A percentile compares a stretch with the other conserved stretches of the same genome.
Conservation (phyloP, 2,888 invertebrate species). For the Phengaris arion region DNA sequence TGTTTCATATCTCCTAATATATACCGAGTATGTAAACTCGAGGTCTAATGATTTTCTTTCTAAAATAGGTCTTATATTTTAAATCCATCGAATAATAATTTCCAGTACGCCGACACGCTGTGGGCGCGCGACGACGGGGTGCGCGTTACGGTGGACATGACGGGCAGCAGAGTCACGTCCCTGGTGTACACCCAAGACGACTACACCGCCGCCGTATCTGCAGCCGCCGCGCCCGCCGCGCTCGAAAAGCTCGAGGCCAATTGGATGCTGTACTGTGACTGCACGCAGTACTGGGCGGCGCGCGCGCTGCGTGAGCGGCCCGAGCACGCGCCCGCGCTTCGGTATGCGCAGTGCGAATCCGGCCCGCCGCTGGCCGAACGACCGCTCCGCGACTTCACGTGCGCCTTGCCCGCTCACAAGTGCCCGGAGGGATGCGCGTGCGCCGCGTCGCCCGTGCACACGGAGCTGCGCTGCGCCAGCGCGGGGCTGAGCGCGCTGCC, state of each 20-base stretch:
- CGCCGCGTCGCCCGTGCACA: conserved; percentile 34
- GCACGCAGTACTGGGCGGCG: conserved; percentile 44
- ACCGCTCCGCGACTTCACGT: conserved; percentile 30
- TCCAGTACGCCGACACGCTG: conserved; percentile 37
- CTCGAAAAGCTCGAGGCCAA: conserved; percentile 32
- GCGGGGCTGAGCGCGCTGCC: conserved; percentile 36
- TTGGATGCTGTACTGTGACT: conserved; percentile 43
- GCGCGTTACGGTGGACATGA: conserved; percentile 37
- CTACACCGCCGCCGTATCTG: conserved; percentile 33
- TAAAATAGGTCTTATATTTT: neutral
- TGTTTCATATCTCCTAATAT: too few relatives aligned
- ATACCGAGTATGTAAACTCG: too few relatives aligned
- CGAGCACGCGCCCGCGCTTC: conserved; percentile 33
- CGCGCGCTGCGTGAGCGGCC: conserved; percentile 39
- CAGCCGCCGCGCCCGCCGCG: neutral
- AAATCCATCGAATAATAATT: neutral
- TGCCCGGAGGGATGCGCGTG: conserved; percentile 34
- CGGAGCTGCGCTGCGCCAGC: conserved; percentile 36
- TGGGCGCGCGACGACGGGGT: conserved; percentile 34
- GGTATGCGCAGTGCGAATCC: conserved; percentile 32
- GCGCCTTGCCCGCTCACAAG: conserved; percentile 31
- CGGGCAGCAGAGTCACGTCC: conserved; percentile 37
- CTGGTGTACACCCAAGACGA: conserved; percentile 35
- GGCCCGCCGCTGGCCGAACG: conserved; percentile 26
- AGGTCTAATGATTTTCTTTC: too few relatives aligned